Evolutionary conservation across 2,888 invertebrate species (phyloP).

Genomic region (Chrysomela aeneicollis): DNA sequence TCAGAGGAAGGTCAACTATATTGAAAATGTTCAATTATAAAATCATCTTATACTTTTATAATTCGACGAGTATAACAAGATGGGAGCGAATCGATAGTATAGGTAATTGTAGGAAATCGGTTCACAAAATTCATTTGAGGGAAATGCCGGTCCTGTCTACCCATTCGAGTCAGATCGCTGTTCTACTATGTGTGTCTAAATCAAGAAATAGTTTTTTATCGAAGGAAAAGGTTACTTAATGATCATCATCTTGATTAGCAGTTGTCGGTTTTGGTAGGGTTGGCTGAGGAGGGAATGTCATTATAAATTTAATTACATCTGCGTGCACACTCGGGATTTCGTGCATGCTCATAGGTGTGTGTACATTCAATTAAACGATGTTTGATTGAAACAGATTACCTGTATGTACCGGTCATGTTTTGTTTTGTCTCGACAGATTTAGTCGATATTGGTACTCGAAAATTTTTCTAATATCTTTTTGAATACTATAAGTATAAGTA

Average conservation of each 20-base stretch:
- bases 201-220: too few species aligned
- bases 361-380: constrained; percentile 27
- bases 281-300: constrained; percentile 9
- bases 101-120: too few species aligned
- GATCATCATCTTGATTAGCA: constrained; percentile 1
- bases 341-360: constrained; percentile 28
- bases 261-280: constrained; percentile 11
- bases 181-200: not conserved
- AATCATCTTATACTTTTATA: too few species aligned
- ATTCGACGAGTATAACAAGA: too few species aligned
- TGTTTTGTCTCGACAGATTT: not conserved
- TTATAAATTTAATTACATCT: constrained; percentile 35
- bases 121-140: too few species aligned
- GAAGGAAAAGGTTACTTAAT: constrained; percentile 33
- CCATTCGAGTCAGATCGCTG: not conserved
- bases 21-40: too few species aligned
- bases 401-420: not conserved
- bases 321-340: constrained; percentile 29
- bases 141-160: constrained; percentile 8
- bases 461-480: too few species aligned
- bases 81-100: too few species aligned
- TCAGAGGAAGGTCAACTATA: too few species aligned
- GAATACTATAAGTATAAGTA: too few species aligned
- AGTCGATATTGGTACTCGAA: too few species aligned
- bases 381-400: not conserved